These are phyloP conservation scores for Odontocolon sp. DNA, from an alignment of 2,888 invertebrate species.

Conservation along the genomic window DNA sequence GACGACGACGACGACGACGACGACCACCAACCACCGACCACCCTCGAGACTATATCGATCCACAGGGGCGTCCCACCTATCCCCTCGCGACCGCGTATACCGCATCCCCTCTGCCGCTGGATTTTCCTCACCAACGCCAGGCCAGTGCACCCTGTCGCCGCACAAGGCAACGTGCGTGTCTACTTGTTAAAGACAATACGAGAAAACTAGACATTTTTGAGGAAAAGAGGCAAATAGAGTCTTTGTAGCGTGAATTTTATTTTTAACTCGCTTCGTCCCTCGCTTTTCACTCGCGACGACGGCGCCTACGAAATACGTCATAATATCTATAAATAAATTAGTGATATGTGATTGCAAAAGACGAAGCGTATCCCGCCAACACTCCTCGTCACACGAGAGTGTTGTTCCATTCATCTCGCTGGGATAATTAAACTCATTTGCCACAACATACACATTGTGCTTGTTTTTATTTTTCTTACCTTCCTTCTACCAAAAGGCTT, in stretches of 20 bases:
- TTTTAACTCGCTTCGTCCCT: no score
- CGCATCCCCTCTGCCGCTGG: not conserved
- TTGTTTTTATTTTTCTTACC: constrained; percentile 71
- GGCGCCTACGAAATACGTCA: constrained; percentile 53
- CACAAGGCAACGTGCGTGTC: no score
- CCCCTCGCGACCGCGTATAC: constrained; percentile 9
- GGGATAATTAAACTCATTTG: no score
- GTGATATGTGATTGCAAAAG: no score
- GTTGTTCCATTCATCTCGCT: constrained; percentile 20
- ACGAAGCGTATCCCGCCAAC: no score
- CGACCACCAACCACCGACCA: constrained; percentile 53
- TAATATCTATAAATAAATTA: no score
- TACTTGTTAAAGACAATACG: no score
- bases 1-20: constrained; percentile 52
- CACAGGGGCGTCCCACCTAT: constrained; percentile 52
- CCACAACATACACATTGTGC: no score
- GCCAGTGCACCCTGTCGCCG: constrained; percentile 77
- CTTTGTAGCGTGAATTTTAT: constrained; percentile 58
- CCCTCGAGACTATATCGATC: constrained; percentile 79
- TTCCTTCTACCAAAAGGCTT: constrained; percentile 79
- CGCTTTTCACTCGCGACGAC: constrained; percentile 40
- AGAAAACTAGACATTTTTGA: no score
- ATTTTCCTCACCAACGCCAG: constrained; percentile 65
- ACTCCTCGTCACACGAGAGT: no score
- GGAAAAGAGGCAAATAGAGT: no score